Percentiles rank a stretch among this genome's conserved stretches.
These are phyloP conservation scores for Prolemur simus DNA, from an alignment of 2,113 vertebrate genomes.

Conservation along the genomic window DNA sequence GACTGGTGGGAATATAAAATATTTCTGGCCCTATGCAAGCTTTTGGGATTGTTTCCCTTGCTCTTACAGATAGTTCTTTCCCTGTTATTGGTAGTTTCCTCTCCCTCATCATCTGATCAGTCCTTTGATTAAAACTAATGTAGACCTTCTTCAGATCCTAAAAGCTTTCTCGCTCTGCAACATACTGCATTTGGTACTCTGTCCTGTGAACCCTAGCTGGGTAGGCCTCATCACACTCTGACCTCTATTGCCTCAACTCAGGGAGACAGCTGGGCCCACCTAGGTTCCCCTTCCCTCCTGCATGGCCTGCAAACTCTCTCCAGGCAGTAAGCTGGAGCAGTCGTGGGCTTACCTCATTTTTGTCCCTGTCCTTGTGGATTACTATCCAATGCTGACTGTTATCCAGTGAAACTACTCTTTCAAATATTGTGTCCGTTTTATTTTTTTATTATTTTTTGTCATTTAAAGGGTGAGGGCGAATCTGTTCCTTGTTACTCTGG, in stretches of 20 bases:
- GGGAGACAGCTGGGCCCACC: background rate
- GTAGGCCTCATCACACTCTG: background rate
- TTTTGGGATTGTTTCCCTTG: background rate
- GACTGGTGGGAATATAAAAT: background rate
- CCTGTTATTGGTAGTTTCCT: background rate
- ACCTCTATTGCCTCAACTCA: background rate
- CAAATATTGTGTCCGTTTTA: background rate
- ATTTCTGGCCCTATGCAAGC: background rate
- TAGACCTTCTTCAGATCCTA: background rate
- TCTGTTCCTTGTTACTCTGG: background rate
- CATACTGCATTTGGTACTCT: background rate
- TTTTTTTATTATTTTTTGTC: background rate
- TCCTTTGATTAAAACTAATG: background rate
- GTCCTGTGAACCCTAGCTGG: background rate
- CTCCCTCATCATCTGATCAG: background rate
- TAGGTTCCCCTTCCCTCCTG: background rate
- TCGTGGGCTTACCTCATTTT: background rate
- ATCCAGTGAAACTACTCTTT: background rate
- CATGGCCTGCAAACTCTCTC: background rate
- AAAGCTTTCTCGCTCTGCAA: background rate
- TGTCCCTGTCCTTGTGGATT: background rate
- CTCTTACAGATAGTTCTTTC: background rate
- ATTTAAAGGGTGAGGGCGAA: background rate
- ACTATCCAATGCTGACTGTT: background rate
- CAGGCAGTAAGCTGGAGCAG: background rate